Evolutionary conservation across 2,113 vertebrate genomes (phyloP), one percentile per base, ranked within the genome.

Genomic region (Urocolius indicus): DNA sequence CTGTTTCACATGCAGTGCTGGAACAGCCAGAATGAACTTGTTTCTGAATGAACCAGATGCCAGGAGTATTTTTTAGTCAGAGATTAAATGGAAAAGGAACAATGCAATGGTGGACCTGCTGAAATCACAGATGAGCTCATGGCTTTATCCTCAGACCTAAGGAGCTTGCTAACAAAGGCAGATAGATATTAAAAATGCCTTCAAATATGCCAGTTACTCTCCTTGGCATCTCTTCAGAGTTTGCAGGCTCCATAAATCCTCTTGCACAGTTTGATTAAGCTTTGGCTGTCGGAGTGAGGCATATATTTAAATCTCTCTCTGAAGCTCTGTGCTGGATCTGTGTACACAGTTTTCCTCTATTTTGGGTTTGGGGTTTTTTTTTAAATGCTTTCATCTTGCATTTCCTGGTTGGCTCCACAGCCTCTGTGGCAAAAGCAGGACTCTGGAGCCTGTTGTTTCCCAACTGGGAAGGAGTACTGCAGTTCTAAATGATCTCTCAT

Each of bases 181-280:
- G 83, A 89, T 97, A 93, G 83, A 89, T 97, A 92, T 88, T 94
- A 93, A 90, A 95, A 96, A 58, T 90, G 65, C 65, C 76, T 95
- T 95, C 88, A 89, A 62, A 93, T 93, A 82, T 65, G 76, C 88
- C 45, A 46, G 84, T 95, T 81, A 87, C 58, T 93, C 88, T 75
- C 30, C 48, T 93, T 96, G 94, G 83, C 94, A 76, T 84, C 65
- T 72, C 66, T 92, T 93, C 92, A 84, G 93, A 90, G 76, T 49
- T 90, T 79, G 88, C 86, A 69, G 29, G 68, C 61, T 88, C 45
- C 52, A 22, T 88, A 94, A 96, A 94, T 95, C 93, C 86, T 75
- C 63, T 95, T 90, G 84, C 83, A 74, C 76, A 77, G 76, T 89
- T 96, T 94, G 91, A 94, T 95, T 87, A 86, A 90, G 83, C 54